Base-by-base conservation (phyloP, 2,797 vertebrate species). In the Tarsius wallacei region DNA sequence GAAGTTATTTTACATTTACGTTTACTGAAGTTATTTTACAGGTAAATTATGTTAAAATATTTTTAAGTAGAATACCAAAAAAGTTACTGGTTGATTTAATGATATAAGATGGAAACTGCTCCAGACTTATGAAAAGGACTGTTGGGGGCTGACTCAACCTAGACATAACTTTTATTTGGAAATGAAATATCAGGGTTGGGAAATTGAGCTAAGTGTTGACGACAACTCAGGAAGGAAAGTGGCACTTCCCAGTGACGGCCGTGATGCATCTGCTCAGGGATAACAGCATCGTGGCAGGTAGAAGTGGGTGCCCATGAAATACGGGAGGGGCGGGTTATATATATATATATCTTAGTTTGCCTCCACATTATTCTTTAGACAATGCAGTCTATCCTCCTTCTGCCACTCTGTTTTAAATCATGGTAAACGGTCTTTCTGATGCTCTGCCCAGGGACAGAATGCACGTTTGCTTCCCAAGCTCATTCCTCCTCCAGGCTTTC, bases 371-470 rank as follows among this genome's bases (percentile, higher is more conserved):
- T 76, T 95, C 33, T 96, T 89, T 42, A 28, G 55, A 31, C 6
- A 22, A 51, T 22, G 24, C 10, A 28, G 26, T 31, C 31, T 64
- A 7, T 28, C 16, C 3, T 94, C 2, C 0, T 42, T 70, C 15
- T 86, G 31, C 33, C 13, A 49, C 12, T 47, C 2, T 78, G 0
- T 86, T 93, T 94, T 93, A 94, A 97, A 87, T 97, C 36, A 91
- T 12, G 55, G 59, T 71, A 97, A 93, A 61, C 73, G 0, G 5
- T 91, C 95, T 89, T 93, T 93, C n/a, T 94, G 53, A 53, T n/a
- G 49, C 36, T 97, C 94, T 77, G 84, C 16, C 68, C 24, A 97
- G 74, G 10, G 31, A 73, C 57, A 68, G 87, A 93, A 15, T 33
- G 59, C 42, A 12, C 26, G 7, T 87, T 36, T 91, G 33, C 57